Conservation (phyloP, 2,113 vertebrate genomes). For the Urocynchramus pylzowi region DNA sequence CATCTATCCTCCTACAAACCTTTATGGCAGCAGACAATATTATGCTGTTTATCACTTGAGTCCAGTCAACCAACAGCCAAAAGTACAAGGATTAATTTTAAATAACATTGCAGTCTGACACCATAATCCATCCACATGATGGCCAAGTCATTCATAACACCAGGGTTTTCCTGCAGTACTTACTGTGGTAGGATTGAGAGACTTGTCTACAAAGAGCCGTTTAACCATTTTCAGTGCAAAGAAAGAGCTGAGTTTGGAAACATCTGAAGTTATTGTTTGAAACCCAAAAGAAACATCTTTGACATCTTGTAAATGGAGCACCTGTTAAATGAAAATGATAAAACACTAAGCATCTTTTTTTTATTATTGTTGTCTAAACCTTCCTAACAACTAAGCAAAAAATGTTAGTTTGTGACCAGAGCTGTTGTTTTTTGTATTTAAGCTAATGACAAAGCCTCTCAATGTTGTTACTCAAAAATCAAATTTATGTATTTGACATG, state of each 20-base stretch:
- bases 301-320: conserved; percentile 77
- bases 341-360: neutral
- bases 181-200: conserved; percentile 71
- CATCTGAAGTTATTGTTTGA: conserved; percentile 77
- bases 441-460: neutral
- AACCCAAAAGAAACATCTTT: conserved; percentile 80
- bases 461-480: neutral
- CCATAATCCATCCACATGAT: neutral
- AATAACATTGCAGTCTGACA: neutral
- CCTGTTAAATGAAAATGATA: conserved; percentile 60
- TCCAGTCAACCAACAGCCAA: neutral
- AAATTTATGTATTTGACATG: neutral
- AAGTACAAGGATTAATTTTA: neutral
- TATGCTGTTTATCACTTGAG: neutral
- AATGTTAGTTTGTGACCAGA: neutral
- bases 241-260: conserved; percentile 77
- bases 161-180: conserved; percentile 26
- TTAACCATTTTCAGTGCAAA: conserved; percentile 77
- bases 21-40: neutral
- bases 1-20: neutral
- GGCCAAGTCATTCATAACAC: neutral
- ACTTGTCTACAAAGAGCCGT: conserved; percentile 75
- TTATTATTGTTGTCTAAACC: neutral
- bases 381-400: neutral
- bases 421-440: neutral